Percentiles rank a stretch among this genome's conserved stretches.
Evolutionary conservation across 92 coral and sea anemone species (phyloP).

Genomic region (Epizoanthus stellaris): DNA sequence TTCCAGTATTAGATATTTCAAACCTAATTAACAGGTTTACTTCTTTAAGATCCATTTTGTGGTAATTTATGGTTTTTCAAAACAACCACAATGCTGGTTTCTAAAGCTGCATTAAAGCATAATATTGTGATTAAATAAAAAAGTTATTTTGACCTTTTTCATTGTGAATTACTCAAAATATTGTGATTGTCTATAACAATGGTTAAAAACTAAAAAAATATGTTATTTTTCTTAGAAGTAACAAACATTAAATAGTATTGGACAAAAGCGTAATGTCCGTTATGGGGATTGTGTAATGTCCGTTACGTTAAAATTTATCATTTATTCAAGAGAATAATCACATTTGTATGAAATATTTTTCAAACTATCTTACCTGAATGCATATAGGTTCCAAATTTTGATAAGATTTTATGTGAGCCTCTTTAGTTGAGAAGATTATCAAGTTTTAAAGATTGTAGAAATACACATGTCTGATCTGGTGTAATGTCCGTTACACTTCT

Average conservation of each 20-base stretch:
- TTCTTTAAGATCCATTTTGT: no score
- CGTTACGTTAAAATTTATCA: not conserved
- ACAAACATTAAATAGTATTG: not conserved
- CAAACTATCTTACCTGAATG: conserved; percentile 12
- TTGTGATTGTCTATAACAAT: no score
- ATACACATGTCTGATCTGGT: conserved; percentile 10
- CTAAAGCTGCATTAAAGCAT: no score
- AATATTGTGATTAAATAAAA: no score
- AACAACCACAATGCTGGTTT: no score
- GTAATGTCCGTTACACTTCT: conserved; percentile 15
- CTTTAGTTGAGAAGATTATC: conserved; percentile 23
- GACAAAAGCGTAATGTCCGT: conserved; percentile 38
- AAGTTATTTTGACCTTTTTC: no score
- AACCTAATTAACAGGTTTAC: no score
- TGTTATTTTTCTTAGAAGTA: not conserved
- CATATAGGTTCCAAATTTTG: not conserved
- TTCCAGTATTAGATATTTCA: not conserved
- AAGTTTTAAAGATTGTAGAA: conserved; percentile 22
- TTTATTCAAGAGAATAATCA: not conserved
- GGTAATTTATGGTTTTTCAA: no score
- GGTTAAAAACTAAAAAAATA: not conserved
- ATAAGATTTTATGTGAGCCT: conserved; percentile 1
- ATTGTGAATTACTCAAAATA: no score
- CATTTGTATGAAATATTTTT: conserved; percentile 1
- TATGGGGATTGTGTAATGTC: not conserved